phyloP scores from a whole-genome alignment of 2,888 invertebrate species.

The Lasius platythorax region DNA sequence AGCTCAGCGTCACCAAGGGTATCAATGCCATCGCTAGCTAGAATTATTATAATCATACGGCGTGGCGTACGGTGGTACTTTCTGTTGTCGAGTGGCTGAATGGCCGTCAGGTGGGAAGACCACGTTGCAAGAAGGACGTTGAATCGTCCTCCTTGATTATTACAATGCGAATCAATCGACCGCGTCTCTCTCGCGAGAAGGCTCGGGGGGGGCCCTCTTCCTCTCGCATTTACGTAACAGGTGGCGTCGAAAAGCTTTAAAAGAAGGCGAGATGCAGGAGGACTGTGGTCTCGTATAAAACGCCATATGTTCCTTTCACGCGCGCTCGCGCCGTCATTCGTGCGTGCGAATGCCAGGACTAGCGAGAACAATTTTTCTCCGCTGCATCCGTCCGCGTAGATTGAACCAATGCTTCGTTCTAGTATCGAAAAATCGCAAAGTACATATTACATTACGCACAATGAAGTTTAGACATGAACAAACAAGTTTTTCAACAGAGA shows the following conservation, averaged over 20 bases:
- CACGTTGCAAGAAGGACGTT: conserved; percentile 58
- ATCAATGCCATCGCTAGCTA: conserved; percentile 45
- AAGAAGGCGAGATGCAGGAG: conserved; percentile 51
- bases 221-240: conserved; percentile 77
- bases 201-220: conserved; percentile 18
- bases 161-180: conserved; percentile 81
- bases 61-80: conserved; percentile 30
- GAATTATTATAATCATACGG: conserved; percentile 52
- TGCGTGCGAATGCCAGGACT: conserved; percentile 40
- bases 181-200: conserved; percentile 62
- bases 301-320: conserved; percentile 64
- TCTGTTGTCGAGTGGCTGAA: conserved; percentile 63
- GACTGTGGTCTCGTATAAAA: conserved; percentile 31
- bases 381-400: conserved; percentile 2
- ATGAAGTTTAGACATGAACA: not conserved
- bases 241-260: conserved; percentile 68
- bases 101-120: conserved; percentile 62
- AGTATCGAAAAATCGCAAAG: not conserved
- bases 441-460: not conserved
- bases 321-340: conserved; percentile 51
- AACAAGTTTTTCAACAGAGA: not conserved
- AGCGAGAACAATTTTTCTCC: conserved; percentile 29
- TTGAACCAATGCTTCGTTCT: conserved; percentile 5
- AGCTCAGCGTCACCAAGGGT: conserved; percentile 33
- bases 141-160: conserved; percentile 69